These are phyloP conservation scores for Cerastis leucographa DNA, from an alignment of 2,888 invertebrate genomes.

Conservation along the genomic window DNA sequence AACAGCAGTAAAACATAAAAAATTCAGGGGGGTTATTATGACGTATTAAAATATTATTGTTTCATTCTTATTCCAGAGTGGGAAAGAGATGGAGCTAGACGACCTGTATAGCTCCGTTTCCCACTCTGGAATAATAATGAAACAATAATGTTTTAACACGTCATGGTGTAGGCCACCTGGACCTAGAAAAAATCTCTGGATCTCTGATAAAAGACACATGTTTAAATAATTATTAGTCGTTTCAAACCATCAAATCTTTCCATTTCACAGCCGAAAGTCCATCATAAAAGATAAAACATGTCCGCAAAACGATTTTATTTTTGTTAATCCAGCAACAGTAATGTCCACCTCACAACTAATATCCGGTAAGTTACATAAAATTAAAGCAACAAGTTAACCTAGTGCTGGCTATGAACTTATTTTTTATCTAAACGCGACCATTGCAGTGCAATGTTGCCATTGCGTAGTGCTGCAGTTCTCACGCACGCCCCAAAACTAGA, in stretches of 20 bases:
- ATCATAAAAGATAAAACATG: not conserved
- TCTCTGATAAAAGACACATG: not conserved
- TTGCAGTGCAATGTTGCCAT: constrained; percentile 44
- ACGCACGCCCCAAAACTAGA: constrained; percentile 61
- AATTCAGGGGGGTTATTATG: no score
- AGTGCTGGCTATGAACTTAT: constrained; percentile 41
- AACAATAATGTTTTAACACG: no score
- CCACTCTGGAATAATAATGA: no score
- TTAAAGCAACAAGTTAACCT: constrained; percentile 31
- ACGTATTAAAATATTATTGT: no score
- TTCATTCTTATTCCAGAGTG: no score
- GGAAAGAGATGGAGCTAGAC: no score
- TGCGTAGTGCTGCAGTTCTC: constrained; percentile 56
- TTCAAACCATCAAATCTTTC: not conserved
- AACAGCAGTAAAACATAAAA: no score
- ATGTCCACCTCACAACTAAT: constrained; percentile 1
- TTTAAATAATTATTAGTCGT: no score
- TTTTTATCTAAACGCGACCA: constrained; percentile 52
- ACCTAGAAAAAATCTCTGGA: not conserved
- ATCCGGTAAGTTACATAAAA: constrained; percentile 53
- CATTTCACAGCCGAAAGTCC: not conserved
- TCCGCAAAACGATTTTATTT: not conserved
- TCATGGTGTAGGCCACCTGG: no score
- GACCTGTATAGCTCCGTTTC: no score
- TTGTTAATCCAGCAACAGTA: not conserved